phyloP scores from a whole-genome alignment of 2,888 invertebrate species.

The Oxycera nigricornis region DNA sequence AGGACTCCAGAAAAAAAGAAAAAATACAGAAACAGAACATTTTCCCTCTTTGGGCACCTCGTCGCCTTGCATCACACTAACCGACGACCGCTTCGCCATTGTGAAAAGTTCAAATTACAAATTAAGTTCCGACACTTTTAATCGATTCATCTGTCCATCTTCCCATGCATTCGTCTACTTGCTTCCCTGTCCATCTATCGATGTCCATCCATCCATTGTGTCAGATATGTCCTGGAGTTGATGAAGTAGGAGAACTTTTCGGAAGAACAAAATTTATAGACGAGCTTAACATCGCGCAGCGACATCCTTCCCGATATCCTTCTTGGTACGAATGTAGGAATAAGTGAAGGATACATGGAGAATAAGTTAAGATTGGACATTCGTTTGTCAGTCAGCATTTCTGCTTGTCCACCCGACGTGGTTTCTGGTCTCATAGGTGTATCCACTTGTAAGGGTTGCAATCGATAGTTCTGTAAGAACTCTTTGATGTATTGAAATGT shows the following conservation, averaged over 20 bases:
- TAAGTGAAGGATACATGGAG: background rate
- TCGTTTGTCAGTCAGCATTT: constrained; percentile 24
- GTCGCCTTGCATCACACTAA: background rate
- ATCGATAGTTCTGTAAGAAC: background rate
- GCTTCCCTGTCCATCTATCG: constrained; percentile 27
- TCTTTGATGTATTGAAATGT: background rate
- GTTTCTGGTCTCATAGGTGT: constrained; percentile 4
- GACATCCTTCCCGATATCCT: constrained; percentile 5
- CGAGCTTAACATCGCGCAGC: constrained; percentile 26
- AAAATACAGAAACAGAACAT: background rate
- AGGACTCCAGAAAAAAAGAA: background rate
- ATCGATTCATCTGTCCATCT: constrained; percentile 46
- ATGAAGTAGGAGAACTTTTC: constrained; percentile 43
- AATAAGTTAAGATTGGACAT: constrained; percentile 28
- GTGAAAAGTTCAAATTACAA: constrained; percentile 35
- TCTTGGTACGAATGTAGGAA: background rate
- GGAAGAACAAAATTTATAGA: constrained; percentile 45
- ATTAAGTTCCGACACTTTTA: constrained; percentile 45
- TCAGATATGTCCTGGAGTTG: constrained; percentile 38
- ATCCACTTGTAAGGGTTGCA: background rate
- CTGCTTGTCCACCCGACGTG: background rate
- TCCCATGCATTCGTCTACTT: constrained; percentile 36
- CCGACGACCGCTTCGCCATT: background rate
- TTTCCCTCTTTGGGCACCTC: background rate
- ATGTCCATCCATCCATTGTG: constrained; percentile 31